Percentiles rank a stretch among this genome's conserved stretches.
Evolutionary conservation across 2,113 vertebrate genomes (phyloP).

Genomic region (Origma solitaria): DNA sequence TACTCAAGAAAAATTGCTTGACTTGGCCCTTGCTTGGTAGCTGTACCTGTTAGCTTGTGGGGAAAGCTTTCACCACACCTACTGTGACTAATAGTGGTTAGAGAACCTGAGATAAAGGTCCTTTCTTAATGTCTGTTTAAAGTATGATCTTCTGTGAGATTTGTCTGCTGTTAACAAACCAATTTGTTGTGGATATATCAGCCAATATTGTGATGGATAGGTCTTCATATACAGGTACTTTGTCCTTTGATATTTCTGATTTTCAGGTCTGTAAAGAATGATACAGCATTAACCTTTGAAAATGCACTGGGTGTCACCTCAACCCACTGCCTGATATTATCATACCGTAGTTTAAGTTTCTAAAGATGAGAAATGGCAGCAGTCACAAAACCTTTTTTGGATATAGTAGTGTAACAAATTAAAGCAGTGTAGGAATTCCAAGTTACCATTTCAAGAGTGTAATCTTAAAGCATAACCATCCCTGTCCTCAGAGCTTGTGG

Average conservation of each 20-base stretch:
- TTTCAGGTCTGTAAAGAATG: not conserved
- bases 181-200: not conserved
- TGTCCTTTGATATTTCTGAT: not conserved
- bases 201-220: not conserved
- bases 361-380: not conserved
- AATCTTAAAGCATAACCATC: not conserved
- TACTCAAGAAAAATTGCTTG: not conserved
- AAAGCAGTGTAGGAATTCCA: not conserved
- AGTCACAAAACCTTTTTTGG: not conserved
- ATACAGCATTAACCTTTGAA: not conserved
- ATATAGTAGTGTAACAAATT: not conserved
- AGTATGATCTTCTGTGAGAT: not conserved
- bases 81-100: not conserved
- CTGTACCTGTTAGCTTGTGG: not conserved
- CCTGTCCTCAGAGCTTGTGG: rapidly evolving
- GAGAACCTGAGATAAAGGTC: not conserved
- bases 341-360: not conserved
- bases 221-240: not conserved
- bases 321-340: not conserved
- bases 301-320: not conserved
- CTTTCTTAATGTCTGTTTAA: not conserved
- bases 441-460: not conserved
- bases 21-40: not conserved
- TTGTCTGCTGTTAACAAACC: not conserved
- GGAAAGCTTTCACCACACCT: not conserved